Base-by-base conservation (phyloP, 2,113 vertebrate species). In the Neolamprologus fasciatus region DNA sequence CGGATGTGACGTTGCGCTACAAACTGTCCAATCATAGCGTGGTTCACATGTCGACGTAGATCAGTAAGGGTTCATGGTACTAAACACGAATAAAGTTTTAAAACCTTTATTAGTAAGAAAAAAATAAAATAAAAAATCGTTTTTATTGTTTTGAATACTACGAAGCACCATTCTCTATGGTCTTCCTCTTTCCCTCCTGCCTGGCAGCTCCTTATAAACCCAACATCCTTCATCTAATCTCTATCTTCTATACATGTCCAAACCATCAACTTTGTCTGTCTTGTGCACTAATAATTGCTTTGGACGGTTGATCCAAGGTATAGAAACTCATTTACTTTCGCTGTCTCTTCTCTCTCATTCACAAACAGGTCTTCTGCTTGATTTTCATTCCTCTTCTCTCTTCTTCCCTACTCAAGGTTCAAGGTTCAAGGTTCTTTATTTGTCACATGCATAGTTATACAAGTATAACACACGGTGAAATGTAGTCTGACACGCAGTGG, bases 1-100 rank as follows among this genome's bases (percentile, higher is more conserved):
- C 92, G 92, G 92, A 92, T 58, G 57, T 95, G 90, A 95, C 89
- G 92, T 51, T 19, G 12, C 0, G 0, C 1, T 8, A 8, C 0
- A 3, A 8, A 3, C 2, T 3, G 80, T 40, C 85, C 89, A 88
- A 92, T 89, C 47, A 55, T 4, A 3, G 12, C 17, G 58, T n/a
- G 33, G 4, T 33, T 47, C 63, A 61, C 55, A 4, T 8, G 37
- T 50, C 7, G 87, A 83, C 37, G 87, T 26, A 83, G 16, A 31
- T 55, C 80, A 57, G 4, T 6, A 1, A 7, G 14, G 3, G 8
- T 21, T 33, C 4, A 4, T 17, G 71, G 9, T 14, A 40, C n/a
- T 11, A 47, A 78, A 50, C 71, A 11, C 14, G 10, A 28, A 76
- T 76, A 26, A 42, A 26, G 23, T 73, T 73, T 45, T 45, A 45